These are phyloP conservation scores for Drosophila borealis DNA, from an alignment of 2,888 invertebrate genomes.

Conservation along the genomic window DNA sequence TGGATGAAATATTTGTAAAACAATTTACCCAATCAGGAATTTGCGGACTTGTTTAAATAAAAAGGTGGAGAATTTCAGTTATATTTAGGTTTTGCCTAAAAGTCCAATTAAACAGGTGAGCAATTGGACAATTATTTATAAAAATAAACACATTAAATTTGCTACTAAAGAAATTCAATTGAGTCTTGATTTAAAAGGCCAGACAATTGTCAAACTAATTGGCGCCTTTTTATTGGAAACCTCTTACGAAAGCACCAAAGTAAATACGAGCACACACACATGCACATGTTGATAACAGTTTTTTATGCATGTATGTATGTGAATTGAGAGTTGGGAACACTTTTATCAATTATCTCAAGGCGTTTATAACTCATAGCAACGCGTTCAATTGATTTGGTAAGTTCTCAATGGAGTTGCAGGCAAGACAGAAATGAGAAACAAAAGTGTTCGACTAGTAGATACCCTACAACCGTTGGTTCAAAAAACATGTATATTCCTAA, in stretches of 20 bases:
- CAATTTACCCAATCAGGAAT: too few relatives aligned
- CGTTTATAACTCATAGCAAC: constrained; percentile 14
- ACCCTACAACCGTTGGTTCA: not conserved
- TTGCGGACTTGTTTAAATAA: too few relatives aligned
- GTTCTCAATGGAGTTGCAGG: constrained; percentile 26
- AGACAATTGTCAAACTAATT: constrained; percentile 22
- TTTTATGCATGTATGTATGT: not conserved
- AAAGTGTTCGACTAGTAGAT: not conserved
- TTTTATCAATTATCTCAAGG: constrained; percentile 13
- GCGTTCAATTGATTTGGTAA: constrained; percentile 10
- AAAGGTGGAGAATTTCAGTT: too few relatives aligned
- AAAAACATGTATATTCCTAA: too few relatives aligned
- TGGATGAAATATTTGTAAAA: too few relatives aligned
- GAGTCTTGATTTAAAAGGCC: constrained; percentile 10
- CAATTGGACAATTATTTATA: constrained; percentile 1
- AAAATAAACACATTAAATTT: constrained; percentile 1
- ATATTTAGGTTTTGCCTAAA: too few relatives aligned
- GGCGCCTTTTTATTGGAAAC: constrained; percentile 13
- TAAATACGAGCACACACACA: not conserved
- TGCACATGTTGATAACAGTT: constrained; percentile 11
- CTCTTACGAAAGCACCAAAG: constrained; percentile 11
- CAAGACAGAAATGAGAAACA: not conserved
- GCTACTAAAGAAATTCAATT: constrained; percentile 15
- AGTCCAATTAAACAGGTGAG: not conserved
- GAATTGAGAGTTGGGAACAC: constrained; percentile 8